Evolutionary conservation across 2,113 vertebrate genomes (phyloP).

Genomic region (Muntiacus reevesi): DNA sequence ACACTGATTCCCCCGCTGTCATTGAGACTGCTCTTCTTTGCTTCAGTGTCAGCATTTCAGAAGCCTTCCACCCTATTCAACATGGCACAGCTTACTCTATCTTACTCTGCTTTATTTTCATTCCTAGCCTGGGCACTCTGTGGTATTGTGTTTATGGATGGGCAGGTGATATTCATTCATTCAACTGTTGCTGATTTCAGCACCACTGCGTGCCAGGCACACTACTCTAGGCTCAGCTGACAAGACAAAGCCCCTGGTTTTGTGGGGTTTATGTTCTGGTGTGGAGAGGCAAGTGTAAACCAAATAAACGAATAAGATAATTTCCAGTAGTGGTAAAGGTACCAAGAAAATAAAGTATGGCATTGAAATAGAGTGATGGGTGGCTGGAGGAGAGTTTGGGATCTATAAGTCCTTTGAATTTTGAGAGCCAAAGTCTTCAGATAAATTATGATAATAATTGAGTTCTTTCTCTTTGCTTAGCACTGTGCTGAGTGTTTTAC

Average conservation of each 20-base stretch:
- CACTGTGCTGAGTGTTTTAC: background rate
- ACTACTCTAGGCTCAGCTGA: background rate
- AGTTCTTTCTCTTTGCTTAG: background rate
- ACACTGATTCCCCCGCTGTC: background rate
- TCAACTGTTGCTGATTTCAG: background rate
- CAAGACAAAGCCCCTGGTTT: background rate
- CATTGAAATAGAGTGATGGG: background rate
- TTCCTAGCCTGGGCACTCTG: background rate
- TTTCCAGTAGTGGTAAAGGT: background rate
- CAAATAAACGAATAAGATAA: background rate
- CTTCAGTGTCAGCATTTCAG: background rate
- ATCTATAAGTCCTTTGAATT: background rate
- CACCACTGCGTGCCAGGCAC: no score
- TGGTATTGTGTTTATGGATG: background rate
- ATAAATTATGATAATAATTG: background rate
- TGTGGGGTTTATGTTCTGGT: background rate
- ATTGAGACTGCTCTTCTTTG: background rate
- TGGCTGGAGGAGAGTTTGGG: background rate
- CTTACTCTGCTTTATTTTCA: background rate
- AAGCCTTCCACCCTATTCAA: background rate
- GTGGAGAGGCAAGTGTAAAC: background rate
- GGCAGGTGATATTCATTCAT: background rate
- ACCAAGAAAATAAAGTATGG: background rate
- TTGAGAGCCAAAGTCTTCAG: background rate
- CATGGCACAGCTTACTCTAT: background rate